Evolutionary conservation across 2,113 vertebrate genomes (phyloP).

Genomic region (Scytalopus superciliaris): DNA sequence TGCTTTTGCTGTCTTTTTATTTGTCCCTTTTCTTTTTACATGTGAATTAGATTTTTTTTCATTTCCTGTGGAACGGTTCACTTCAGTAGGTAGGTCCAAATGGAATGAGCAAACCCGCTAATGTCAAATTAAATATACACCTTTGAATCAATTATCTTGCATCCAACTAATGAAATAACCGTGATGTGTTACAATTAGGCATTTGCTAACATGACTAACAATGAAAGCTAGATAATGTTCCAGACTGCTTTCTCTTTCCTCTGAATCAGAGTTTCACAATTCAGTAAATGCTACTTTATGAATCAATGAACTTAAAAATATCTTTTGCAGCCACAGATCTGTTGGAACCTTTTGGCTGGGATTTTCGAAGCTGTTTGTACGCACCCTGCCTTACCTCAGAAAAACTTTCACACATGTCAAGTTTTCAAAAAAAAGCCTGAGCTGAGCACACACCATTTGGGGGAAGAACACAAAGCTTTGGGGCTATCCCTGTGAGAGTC

Average conservation of each 20-base stretch:
- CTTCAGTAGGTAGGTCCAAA: conserved; percentile 88
- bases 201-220: conserved; percentile 36
- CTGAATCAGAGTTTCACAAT: not conserved
- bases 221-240: not conserved
- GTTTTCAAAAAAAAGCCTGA: not conserved
- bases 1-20: conserved; percentile 72
- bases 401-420: not conserved
- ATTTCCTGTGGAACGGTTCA: conserved; percentile 87
- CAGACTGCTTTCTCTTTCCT: conserved; percentile 19
- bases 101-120: conserved; percentile 9
- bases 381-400: not conserved
- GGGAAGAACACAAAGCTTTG: not conserved
- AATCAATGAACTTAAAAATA: not conserved
- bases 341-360: not conserved
- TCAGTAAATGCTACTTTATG: not conserved
- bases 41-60: conserved; percentile 88
- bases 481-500: not conserved
- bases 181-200: not conserved
- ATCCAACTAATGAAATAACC: not conserved
- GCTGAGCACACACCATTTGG: not conserved
- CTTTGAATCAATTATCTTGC: not conserved
- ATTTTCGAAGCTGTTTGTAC: not conserved
- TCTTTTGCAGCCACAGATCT: not conserved
- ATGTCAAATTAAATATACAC: not conserved
- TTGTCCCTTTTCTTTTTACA: conserved; percentile 79